phyloP scores from a whole-genome alignment of 2,113 vertebrate species.

The Gallinago undulata region DNA sequence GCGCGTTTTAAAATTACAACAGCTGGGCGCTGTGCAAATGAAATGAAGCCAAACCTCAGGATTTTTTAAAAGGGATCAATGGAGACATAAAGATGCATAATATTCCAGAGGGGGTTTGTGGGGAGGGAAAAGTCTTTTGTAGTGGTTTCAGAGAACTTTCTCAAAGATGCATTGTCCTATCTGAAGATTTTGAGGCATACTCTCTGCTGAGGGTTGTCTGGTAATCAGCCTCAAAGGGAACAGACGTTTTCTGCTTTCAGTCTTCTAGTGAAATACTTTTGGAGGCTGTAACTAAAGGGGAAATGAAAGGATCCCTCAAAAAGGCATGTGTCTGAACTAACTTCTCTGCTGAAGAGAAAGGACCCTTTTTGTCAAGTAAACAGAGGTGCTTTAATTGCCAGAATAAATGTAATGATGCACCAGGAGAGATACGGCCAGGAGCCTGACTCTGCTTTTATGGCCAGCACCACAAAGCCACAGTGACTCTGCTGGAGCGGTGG shows the following conservation, averaged over 20 bases:
- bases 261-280: background rate
- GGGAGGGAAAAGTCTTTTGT: background rate
- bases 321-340: background rate
- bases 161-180: background rate
- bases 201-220: background rate
- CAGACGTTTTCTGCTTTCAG: background rate
- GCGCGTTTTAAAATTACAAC: background rate
- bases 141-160: background rate
- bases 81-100: background rate
- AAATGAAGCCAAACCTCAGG: conserved; percentile 35
- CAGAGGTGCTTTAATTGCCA: conserved; percentile 41
- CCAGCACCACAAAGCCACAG: background rate
- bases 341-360: background rate
- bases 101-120: background rate
- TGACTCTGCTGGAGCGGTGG: background rate
- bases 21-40: background rate
- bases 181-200: background rate
- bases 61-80: background rate
- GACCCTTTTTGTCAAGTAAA: background rate
- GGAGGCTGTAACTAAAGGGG: background rate
- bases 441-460: background rate
- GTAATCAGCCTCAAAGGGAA: background rate
- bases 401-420: background rate
- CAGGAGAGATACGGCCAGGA: background rate
- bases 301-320: background rate